Evolutionary conservation across 2,113 vertebrate genomes (phyloP).

Genomic region (Actenoides hombroni): DNA sequence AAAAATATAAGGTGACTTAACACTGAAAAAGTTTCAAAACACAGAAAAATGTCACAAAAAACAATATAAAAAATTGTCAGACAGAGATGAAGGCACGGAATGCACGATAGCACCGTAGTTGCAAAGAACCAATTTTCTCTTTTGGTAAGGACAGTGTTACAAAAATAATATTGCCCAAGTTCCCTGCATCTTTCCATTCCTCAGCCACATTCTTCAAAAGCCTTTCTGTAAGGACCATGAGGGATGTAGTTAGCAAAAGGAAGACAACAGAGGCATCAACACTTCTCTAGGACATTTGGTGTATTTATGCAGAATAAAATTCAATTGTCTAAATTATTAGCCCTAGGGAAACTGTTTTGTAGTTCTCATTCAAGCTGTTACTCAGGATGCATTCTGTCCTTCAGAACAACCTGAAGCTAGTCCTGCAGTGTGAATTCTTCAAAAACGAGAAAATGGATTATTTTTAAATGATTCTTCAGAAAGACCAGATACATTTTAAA

Average conservation of each 20-base stretch:
- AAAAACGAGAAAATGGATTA: neutral
- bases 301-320: neutral
- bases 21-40: neutral
- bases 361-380: neutral
- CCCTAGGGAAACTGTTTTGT: slow-evolving; percentile 2
- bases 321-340: neutral
- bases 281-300: neutral
- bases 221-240: neutral
- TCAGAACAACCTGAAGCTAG: neutral
- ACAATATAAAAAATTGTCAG: neutral
- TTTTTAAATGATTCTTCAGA: neutral
- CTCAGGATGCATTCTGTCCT: neutral
- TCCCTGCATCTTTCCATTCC: neutral
- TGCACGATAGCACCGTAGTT: accelerated
- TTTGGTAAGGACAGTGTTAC: neutral
- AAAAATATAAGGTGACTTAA: neutral
- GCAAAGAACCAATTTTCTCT: neutral
- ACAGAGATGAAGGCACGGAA: neutral
- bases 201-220: neutral
- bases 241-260: neutral
- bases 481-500: neutral
- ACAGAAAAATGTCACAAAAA: neutral
- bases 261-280: neutral
- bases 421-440: neutral
- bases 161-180: neutral